Conservation (phyloP, 1,140 invertebrate species). For the Caenorhabditis inopinata region DNA sequence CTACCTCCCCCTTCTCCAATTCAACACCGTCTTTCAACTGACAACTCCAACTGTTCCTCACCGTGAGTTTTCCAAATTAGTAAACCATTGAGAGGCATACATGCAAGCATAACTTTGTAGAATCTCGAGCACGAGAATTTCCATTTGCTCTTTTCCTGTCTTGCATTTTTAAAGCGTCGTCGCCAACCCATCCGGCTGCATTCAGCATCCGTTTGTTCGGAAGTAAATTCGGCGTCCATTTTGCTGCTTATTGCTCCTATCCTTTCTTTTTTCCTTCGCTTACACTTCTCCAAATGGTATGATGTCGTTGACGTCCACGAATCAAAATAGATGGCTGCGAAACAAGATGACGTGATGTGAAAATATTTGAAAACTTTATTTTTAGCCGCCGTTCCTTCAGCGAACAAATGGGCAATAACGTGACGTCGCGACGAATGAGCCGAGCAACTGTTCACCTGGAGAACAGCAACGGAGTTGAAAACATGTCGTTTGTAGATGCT, state of each 20-base stretch:
- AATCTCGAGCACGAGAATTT: not conserved
- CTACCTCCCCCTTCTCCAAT: not conserved
- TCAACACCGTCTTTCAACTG: slow-evolving; percentile 3
- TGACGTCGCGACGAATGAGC: slow-evolving; percentile 18
- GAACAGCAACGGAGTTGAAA: slow-evolving; percentile 5
- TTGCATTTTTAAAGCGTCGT: not conserved
- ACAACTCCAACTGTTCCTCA: not conserved
- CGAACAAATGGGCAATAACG: slow-evolving; percentile 39
- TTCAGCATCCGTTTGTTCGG: slow-evolving; percentile 10
- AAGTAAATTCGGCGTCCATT: slow-evolving; percentile 19
- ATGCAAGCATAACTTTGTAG: not conserved
- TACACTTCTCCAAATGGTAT: not conserved
- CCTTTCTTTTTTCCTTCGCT: not conserved
- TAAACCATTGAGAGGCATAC: too few relatives aligned
- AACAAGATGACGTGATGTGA: not conserved
- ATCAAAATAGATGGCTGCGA: not conserved
- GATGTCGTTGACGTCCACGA: not conserved
- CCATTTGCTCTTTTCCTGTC: not conserved
- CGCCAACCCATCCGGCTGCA: not conserved
- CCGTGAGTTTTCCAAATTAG: too few relatives aligned
- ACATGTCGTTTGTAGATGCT: slow-evolving; percentile 10
- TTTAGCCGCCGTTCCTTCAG: slow-evolving; percentile 2
- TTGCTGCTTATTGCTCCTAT: slow-evolving; percentile 24
- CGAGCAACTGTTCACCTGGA: slow-evolving; percentile 31
- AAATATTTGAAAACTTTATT: not conserved